phyloP scores from a whole-genome alignment of 2,113 vertebrate species.

The Craseonycteris thonglongyai region DNA sequence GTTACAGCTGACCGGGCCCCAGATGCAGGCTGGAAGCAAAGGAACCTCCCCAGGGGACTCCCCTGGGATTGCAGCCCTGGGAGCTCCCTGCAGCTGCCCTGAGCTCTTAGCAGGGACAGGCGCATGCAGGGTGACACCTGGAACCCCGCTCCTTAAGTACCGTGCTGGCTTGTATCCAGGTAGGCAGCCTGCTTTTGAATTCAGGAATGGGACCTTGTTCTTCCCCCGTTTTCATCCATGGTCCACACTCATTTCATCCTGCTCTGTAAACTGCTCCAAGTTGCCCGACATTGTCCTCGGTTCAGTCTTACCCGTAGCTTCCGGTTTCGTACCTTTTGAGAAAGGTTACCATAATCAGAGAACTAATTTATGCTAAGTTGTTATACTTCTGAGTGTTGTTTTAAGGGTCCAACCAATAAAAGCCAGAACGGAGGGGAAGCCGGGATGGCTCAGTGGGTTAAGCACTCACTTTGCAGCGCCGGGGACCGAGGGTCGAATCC shows the following conservation, averaged over 20 bases:
- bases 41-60: background rate
- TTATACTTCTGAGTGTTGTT: background rate
- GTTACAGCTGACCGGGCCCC: constrained; percentile 62
- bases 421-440: background rate
- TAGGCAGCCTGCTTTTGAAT: background rate
- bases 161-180: background rate
- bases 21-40: background rate
- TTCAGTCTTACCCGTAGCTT: constrained; percentile 19
- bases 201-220: background rate
- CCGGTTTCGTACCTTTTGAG: constrained; percentile 50
- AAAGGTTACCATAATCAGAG: constrained; percentile 59
- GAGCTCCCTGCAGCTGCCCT: accelerated
- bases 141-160: background rate
- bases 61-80: background rate
- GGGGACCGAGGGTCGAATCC: no score
- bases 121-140: accelerated
- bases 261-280: constrained; percentile 35
- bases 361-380: constrained; percentile 42
- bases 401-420: background rate
- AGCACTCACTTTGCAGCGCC: no score
- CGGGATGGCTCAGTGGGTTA: no score
- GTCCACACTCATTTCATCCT: constrained; percentile 50
- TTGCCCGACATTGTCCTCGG: constrained; percentile 38
- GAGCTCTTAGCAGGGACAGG: accelerated
- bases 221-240: constrained; percentile 39